Conservation (phyloP, 2,888 invertebrate genomes). For the Aricia artaxerxes region DNA sequence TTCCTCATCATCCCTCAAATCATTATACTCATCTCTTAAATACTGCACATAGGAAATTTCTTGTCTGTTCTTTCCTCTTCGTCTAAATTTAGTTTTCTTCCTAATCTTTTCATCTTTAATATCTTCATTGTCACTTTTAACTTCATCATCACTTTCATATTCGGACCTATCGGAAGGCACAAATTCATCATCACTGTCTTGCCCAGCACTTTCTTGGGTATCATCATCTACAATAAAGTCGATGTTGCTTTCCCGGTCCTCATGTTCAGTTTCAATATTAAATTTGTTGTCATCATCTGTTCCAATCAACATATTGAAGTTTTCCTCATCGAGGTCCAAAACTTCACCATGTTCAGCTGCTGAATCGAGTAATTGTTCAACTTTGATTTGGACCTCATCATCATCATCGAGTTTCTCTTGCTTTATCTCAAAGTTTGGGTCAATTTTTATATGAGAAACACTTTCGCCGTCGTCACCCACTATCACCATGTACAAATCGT, state of each 20-base stretch:
- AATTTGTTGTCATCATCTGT: constrained; percentile 34
- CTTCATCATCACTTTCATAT: constrained; percentile 2
- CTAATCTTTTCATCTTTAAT: not conserved
- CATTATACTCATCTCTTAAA: constrained; percentile 47
- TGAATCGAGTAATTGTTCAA: constrained; percentile 49
- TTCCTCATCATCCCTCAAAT: constrained; percentile 51
- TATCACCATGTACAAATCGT: constrained; percentile 53
- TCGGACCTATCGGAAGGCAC: constrained; percentile 17
- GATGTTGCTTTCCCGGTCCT: constrained; percentile 32
- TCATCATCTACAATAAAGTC: not conserved
- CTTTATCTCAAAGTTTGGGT: constrained; percentile 41
- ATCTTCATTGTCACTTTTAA: not conserved
- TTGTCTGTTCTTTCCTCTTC: not conserved
- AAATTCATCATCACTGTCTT: constrained; percentile 33
- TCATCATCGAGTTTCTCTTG: constrained; percentile 45
- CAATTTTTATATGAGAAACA: not conserved
- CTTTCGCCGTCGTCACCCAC: constrained; percentile 45
- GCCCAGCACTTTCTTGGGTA: not conserved
- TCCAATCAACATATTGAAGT: constrained; percentile 35
- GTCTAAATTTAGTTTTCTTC: not conserved
- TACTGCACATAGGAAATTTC: constrained; percentile 26
- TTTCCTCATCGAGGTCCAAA: constrained; percentile 43
- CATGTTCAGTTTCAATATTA: constrained; percentile 29
- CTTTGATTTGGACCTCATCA: constrained; percentile 32
- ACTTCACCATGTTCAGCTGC: constrained; percentile 51